phyloP scores from a whole-genome alignment of 2,113 vertebrate species.

The Mirza zaza region DNA sequence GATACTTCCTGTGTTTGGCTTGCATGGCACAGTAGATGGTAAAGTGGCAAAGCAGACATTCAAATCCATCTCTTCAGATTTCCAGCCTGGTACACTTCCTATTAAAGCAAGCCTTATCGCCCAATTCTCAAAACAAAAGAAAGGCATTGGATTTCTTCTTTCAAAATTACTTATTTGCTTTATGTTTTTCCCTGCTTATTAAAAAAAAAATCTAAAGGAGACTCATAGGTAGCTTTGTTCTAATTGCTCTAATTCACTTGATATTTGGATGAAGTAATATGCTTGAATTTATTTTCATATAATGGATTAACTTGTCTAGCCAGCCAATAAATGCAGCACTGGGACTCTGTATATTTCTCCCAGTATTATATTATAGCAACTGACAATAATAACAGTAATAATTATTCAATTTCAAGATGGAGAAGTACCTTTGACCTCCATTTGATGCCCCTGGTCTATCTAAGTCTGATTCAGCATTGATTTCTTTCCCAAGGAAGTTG shows the following conservation, averaged over 20 bases:
- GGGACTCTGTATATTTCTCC: slow-evolving; percentile 7
- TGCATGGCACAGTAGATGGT: not conserved
- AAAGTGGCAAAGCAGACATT: not conserved
- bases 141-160: not conserved
- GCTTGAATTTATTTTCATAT: slow-evolving; percentile 56
- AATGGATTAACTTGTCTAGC: slow-evolving; percentile 66
- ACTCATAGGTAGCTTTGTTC: not conserved
- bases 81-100: not conserved
- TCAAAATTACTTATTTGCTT: not conserved
- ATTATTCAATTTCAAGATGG: slow-evolving; percentile 67
- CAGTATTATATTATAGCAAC: slow-evolving; percentile 43
- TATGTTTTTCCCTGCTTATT: not conserved
- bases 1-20: not conserved
- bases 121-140: slow-evolving; percentile 7
- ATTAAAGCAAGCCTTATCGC: not conserved
- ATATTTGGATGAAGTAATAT: slow-evolving; percentile 50
- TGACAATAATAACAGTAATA: slow-evolving; percentile 60
- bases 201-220: not conserved
- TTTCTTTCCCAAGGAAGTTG: slow-evolving; percentile 73
- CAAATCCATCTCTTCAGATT: not conserved
- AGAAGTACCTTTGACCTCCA: slow-evolving; percentile 61
- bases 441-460: slow-evolving; percentile 69
- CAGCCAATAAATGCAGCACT: slow-evolving; percentile 49
- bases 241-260: slow-evolving; percentile 62
- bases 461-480: slow-evolving; percentile 71